Percentiles rank a stretch among this genome's conserved stretches.
Evolutionary conservation across 2,888 invertebrate species (phyloP).

Genomic region (Ormyrus nitidulus): DNA sequence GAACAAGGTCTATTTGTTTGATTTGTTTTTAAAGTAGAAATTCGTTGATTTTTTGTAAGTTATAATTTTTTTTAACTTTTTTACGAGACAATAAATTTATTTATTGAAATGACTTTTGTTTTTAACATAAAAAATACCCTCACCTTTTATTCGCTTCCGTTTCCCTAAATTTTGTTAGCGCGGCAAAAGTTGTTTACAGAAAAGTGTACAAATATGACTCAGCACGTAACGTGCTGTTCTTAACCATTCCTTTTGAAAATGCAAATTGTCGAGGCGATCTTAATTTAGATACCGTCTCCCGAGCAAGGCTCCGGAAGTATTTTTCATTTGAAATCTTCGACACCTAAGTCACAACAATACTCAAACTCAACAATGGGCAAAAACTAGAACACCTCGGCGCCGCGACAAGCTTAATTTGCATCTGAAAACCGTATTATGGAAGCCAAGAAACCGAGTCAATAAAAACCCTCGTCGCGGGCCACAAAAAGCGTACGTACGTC

Average conservation of each 20-base stretch:
- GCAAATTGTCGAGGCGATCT: not conserved
- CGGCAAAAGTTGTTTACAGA: no score
- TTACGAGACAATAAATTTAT: not conserved
- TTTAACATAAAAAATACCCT: no score
- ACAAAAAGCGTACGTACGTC: not conserved
- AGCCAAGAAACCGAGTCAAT: no score
- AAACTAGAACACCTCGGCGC: not conserved
- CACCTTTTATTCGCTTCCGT: no score
- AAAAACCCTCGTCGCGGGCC: not conserved
- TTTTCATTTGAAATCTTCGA: not conserved
- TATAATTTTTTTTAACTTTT: not conserved
- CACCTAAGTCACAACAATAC: constrained; percentile 11
- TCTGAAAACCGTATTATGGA: not conserved
- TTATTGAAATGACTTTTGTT: no score
- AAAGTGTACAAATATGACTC: no score
- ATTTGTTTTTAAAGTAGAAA: no score
- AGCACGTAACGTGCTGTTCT: no score
- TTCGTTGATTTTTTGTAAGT: no score
- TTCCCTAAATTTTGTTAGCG: no score
- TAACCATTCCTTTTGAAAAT: no score
- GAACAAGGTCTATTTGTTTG: no score
- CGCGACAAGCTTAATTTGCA: not conserved
- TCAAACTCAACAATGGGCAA: constrained; percentile 3
- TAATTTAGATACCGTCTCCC: not conserved
- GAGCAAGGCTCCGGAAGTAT: not conserved